Percentiles rank a stretch among this genome's conserved stretches.
These are phyloP conservation scores for Globia sparganii DNA, from an alignment of 2,888 invertebrate species.

Conservation along the genomic window DNA sequence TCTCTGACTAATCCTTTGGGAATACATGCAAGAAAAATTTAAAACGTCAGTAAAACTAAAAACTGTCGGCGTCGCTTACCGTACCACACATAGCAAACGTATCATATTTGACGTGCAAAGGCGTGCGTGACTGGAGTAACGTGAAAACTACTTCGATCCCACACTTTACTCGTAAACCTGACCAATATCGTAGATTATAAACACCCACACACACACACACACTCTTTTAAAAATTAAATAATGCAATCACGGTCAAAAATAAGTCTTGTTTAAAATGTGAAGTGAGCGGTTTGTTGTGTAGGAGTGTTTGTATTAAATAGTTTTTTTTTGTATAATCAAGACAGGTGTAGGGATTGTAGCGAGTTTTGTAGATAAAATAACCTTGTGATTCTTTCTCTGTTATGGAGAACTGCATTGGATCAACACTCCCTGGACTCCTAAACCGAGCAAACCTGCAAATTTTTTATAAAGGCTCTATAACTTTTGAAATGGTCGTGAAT, in stretches of 20 bases:
- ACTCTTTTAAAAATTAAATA: slow-evolving; percentile 37
- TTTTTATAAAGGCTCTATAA: neutral
- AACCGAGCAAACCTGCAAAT: neutral
- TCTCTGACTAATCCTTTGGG: neutral
- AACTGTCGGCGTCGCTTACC: slow-evolving; percentile 7
- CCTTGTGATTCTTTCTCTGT: neutral
- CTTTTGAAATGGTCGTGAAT: neutral
- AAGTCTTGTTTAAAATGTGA: slow-evolving; percentile 29
- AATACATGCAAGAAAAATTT: neutral
- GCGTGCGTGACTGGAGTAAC: slow-evolving; percentile 35
- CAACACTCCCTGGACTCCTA: neutral
- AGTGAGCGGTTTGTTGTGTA: slow-evolving; percentile 1
- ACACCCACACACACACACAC: slow-evolving; percentile 16
- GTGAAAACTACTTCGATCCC: slow-evolving; percentile 19
- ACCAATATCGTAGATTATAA: slow-evolving; percentile 43
- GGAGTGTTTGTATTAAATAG: slow-evolving; percentile 18
- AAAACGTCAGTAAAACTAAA: neutral
- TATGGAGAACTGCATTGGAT: neutral
- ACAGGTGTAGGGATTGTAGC: neutral
- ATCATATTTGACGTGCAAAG: slow-evolving; percentile 21
- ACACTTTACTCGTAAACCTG: slow-evolving; percentile 26
- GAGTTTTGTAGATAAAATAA: neutral
- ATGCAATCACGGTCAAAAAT: slow-evolving; percentile 45
- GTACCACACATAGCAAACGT: neutral
- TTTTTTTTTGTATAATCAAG: slow-evolving; percentile 14